Evolutionary conservation across 2,888 invertebrate genomes (phyloP).

Genomic region (Drosophila koepferae): DNA sequence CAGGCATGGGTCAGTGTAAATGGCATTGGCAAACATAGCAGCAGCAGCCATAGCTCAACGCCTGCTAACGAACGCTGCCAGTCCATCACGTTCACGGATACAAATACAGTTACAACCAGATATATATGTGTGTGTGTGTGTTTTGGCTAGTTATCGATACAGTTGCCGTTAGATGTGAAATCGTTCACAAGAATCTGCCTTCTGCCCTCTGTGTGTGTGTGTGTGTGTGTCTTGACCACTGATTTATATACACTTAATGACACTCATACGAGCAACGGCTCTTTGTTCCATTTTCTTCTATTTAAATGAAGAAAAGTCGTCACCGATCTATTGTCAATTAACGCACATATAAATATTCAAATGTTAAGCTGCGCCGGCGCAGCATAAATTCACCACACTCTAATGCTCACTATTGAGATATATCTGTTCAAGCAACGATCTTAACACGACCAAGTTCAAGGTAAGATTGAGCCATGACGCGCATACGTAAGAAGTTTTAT

Average conservation of each 20-base stretch:
- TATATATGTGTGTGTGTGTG: background rate
- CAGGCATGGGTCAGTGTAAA: slow-evolving; percentile 54
- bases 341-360: slow-evolving; percentile 46
- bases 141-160: slow-evolving; percentile 1
- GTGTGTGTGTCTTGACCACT: slow-evolving; percentile 18
- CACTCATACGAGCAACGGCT: slow-evolving; percentile 69
- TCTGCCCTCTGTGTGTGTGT: slow-evolving; percentile 4
- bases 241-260: slow-evolving; percentile 64
- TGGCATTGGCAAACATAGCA: slow-evolving; percentile 50
- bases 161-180: slow-evolving; percentile 48
- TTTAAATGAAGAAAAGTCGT: slow-evolving; percentile 12
- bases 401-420: background rate
- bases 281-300: slow-evolving; percentile 72
- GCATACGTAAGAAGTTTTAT: slow-evolving; percentile 85
- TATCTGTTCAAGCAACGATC: slow-evolving; percentile 52
- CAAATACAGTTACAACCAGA: slow-evolving; percentile 2
- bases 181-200: slow-evolving; percentile 32
- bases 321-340: slow-evolving; percentile 27
- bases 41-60: slow-evolving; percentile 44
- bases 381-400: slow-evolving; percentile 11
- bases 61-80: slow-evolving; percentile 52
- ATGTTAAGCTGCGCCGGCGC: slow-evolving; percentile 25
- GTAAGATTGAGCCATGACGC: slow-evolving; percentile 85
- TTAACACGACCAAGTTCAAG: slow-evolving; percentile 84
- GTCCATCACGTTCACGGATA: slow-evolving; percentile 49